These are phyloP conservation scores for Micropoecilia bifurca DNA, from an alignment of 2,797 vertebrate species.

Conservation along the genomic window DNA sequence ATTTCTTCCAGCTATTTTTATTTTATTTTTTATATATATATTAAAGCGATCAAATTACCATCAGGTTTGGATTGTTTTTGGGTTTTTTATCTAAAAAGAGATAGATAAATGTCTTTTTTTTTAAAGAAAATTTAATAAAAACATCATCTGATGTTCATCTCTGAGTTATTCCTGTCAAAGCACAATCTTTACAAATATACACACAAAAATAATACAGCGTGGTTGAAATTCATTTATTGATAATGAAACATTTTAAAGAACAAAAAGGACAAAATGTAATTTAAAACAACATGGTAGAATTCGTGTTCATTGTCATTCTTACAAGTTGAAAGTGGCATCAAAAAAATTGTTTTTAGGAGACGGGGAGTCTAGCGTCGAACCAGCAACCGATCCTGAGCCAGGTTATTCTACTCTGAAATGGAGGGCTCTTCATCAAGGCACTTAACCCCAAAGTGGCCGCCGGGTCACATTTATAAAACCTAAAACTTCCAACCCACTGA, in stretches of 20 bases:
- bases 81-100: slow-evolving; percentile 73
- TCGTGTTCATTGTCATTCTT: slow-evolving; percentile 72
- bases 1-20: slow-evolving; percentile 52
- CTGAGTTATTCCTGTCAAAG: slow-evolving; percentile 23
- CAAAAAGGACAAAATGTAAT: slow-evolving; percentile 73
- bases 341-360: slow-evolving; percentile 53
- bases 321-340: slow-evolving; percentile 77
- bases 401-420: slow-evolving; percentile 69
- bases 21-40: slow-evolving; percentile 59
- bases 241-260: slow-evolving; percentile 79
- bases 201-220: slow-evolving; percentile 40
- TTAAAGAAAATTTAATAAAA: slow-evolving; percentile 77
- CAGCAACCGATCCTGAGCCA: slow-evolving; percentile 78
- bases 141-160: slow-evolving; percentile 68
- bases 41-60: slow-evolving; percentile 65
- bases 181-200: slow-evolving; percentile 37
- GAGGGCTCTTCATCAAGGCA: slow-evolving; percentile 79
- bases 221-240: slow-evolving; percentile 77
- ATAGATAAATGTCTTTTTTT: slow-evolving; percentile 72
- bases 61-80: slow-evolving; percentile 73
- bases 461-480: slow-evolving; percentile 61
- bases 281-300: slow-evolving; percentile 77
- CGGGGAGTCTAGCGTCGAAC: slow-evolving; percentile 64
- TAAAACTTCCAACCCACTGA: slow-evolving; percentile 51
- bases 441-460: slow-evolving; percentile 73